Conservation (phyloP, 2,797 vertebrate genomes). For the Sebastes trivittatus region DNA sequence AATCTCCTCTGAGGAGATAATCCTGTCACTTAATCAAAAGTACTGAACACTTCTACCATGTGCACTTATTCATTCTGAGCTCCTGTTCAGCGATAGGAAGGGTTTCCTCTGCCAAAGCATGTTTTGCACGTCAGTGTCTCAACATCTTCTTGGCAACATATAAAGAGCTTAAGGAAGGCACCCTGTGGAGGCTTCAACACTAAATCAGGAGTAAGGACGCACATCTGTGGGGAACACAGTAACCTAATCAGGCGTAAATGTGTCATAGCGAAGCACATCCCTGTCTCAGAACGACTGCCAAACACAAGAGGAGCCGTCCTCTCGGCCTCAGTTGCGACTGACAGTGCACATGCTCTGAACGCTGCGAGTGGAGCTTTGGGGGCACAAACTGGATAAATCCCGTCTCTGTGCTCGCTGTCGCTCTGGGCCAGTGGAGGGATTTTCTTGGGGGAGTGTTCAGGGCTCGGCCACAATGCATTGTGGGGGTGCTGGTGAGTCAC, state of each 20-base stretch:
- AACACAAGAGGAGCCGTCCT: constrained; percentile 29
- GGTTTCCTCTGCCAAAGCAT: constrained; percentile 21
- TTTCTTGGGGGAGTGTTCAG: constrained; percentile 50
- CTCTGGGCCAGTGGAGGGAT: constrained; percentile 50
- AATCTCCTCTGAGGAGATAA: constrained; percentile 32
- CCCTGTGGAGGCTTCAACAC: constrained; percentile 28
- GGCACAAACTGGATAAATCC: constrained; percentile 59
- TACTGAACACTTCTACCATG: constrained; percentile 5
- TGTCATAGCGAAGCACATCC: constrained; percentile 46
- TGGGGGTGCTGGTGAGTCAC: constrained; percentile 66
- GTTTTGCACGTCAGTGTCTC: constrained; percentile 43
- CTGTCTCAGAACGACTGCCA: constrained; percentile 38
- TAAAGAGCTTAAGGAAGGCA: constrained; percentile 43
- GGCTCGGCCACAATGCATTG: constrained; percentile 50
- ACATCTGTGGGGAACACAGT: constrained; percentile 46
- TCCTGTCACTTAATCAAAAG: constrained; percentile 43
- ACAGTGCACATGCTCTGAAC: constrained; percentile 46
- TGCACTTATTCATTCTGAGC: constrained; percentile 9
- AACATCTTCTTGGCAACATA: constrained; percentile 35
- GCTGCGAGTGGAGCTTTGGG: constrained; percentile 52
- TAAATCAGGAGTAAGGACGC: constrained; percentile 50
- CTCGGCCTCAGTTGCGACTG: constrained; percentile 33
- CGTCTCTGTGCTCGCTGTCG: constrained; percentile 48
- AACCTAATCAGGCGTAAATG: constrained; percentile 56
- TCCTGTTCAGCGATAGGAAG: background rate